phyloP scores from a whole-genome alignment of 2,797 vertebrate genomes.

The Sebastes baramenuke region DNA sequence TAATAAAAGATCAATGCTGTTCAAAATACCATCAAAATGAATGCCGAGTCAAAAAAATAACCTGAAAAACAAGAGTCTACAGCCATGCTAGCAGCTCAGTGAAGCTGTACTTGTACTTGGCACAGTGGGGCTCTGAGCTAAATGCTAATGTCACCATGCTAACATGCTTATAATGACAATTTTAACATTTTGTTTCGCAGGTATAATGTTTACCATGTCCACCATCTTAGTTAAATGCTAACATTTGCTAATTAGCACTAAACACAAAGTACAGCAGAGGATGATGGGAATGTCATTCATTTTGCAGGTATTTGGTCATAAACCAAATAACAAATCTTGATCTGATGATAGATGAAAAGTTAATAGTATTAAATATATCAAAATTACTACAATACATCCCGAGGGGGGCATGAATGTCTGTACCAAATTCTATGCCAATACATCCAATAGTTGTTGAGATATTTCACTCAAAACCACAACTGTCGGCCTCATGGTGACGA shows the following conservation, averaged over 20 bases:
- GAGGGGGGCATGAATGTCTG: background rate
- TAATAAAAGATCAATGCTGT: background rate
- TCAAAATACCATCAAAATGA: background rate
- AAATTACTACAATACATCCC: background rate
- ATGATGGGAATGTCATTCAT: background rate
- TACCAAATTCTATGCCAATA: background rate
- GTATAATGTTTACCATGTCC: background rate
- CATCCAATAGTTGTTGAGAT: background rate
- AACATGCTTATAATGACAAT: background rate
- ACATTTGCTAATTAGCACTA: background rate
- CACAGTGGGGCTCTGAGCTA: background rate
- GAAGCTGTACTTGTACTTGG: background rate
- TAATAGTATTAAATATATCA: too few species aligned
- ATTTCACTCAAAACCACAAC: background rate
- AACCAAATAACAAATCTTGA: background rate
- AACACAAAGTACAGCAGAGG: background rate
- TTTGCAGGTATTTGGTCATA: background rate
- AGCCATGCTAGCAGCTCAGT: background rate
- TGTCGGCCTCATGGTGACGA: background rate
- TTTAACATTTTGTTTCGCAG: background rate
- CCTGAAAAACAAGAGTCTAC: background rate
- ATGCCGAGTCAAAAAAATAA: background rate
- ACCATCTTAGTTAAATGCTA: background rate
- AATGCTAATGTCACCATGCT: background rate
- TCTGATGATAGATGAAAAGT: background rate